phyloP scores from a whole-genome alignment of 92 coral and sea anemone species.

The Nematostella vectensis region DNA sequence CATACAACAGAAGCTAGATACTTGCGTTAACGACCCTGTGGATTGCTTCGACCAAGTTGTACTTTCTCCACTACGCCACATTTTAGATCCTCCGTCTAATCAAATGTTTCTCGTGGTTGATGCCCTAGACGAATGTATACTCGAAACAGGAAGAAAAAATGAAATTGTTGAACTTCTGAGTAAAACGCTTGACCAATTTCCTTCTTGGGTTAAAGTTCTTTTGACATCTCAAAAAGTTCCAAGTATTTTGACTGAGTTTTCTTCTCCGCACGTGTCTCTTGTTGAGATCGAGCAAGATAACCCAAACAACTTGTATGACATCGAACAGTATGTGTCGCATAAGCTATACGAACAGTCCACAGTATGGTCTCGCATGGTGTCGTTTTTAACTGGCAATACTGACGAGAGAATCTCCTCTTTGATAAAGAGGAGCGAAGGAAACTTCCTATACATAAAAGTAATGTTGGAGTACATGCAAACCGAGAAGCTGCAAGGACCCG shows the following conservation, averaged over 20 bases:
- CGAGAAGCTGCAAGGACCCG: not conserved
- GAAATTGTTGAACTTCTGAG: conserved; percentile 43
- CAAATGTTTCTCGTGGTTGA: conserved; percentile 45
- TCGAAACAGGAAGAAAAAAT: conserved; percentile 11
- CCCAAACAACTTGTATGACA: conserved; percentile 43
- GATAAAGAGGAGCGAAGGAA: conserved; percentile 59
- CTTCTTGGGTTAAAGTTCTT: conserved; percentile 68
- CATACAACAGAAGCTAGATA: conserved; percentile 33
- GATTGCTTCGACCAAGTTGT: conserved; percentile 69
- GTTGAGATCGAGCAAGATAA: conserved; percentile 40
- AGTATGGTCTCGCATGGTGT: conserved; percentile 7
- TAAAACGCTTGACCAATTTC: conserved; percentile 38
- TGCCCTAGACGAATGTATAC: conserved; percentile 73
- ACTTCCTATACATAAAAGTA: conserved; percentile 54
- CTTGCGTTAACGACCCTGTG: conserved; percentile 50
- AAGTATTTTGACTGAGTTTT: conserved; percentile 5
- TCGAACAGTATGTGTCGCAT: conserved; percentile 28
- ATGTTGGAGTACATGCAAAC: conserved; percentile 27
- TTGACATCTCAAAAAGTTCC: conserved; percentile 61
- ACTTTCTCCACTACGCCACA: conserved; percentile 47
- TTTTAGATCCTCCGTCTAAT: conserved; percentile 22
- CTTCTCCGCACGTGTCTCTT: conserved; percentile 15
- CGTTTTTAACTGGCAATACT: not conserved
- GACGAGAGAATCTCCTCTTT: conserved; percentile 11
- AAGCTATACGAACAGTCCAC: conserved; percentile 3